Evolutionary conservation across 2,113 vertebrate genomes (phyloP).

Genomic region (Thalassarche chlororhynchos): DNA sequence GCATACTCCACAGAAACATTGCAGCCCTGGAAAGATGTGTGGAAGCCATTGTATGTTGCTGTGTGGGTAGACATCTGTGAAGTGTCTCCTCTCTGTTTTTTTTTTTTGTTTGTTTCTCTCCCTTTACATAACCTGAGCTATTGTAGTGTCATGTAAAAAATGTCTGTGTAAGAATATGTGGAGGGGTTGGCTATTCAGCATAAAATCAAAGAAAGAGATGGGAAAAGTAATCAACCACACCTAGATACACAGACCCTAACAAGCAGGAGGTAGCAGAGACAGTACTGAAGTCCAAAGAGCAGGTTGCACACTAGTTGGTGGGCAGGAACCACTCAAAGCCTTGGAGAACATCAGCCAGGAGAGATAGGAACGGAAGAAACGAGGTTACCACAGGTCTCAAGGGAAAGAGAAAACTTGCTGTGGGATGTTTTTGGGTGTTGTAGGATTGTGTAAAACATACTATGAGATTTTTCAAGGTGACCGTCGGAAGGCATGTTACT

Average conservation of each 20-base stretch:
- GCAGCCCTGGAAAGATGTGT: neutral
- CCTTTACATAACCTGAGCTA: neutral
- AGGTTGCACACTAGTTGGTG: neutral
- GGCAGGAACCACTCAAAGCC: neutral
- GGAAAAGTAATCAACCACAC: neutral
- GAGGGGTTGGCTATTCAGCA: neutral
- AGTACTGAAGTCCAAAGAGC: neutral
- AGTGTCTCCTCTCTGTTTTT: rapidly evolving
- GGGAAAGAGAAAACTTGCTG: neutral
- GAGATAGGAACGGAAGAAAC: neutral
- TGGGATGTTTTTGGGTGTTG: neutral
- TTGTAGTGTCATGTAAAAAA: neutral
- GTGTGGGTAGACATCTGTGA: neutral
- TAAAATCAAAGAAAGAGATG: neutral
- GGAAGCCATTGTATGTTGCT: neutral
- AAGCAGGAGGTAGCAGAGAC: neutral
- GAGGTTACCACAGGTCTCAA: neutral
- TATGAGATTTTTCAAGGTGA: neutral
- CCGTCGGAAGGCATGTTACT: neutral
- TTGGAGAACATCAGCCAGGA: neutral
- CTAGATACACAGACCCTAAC: neutral
- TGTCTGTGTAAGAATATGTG: neutral
- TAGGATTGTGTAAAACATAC: neutral
- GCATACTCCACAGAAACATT: rapidly evolving
- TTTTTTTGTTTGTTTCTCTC: neutral